Evolutionary conservation across 2,113 vertebrate genomes (phyloP), one percentile per base, ranked within the genome.

Genomic region (Plestiodon gilberti): DNA sequence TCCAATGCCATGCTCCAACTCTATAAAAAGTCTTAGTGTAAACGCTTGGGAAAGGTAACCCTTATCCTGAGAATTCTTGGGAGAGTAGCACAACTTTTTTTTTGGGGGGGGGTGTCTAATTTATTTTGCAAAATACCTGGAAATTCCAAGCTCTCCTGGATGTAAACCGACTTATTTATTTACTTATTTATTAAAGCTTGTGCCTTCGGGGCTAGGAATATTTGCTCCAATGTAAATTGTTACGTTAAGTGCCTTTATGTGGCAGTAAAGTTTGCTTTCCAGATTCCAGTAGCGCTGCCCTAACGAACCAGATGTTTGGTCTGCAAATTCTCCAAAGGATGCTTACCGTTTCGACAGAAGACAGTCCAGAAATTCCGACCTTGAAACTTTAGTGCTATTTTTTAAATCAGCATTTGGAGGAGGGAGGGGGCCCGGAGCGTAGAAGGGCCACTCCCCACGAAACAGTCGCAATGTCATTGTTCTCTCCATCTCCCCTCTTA

Each of bases 281-380:
- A 95, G 94, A 91, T 94, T 90, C 93, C 92, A 88, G 94, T 94
- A 93, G 93, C 94, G 95, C 95, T 94, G 87, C 95, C 95, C 93
- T 94, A 96, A 95, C 87, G 94, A 96, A 95, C 93, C 96, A 96
- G 96, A 95, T 96, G 95, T 94, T 95, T 93, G 92, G 92, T 89
- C 95, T 95, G 96, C 94, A 95, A 95, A 94, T 95, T 95, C 93
- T 96, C 95, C 90, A 87, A 91, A 94, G 91, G 89, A 96, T 93
- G 92, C 93, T 90, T 87, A 82, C 88, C 92, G 87, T 93, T 94
- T 93, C 92, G 94, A 94, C 93, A 84, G 86, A 89, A 94, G 88
- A 5, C 3, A 38, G 52, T 93, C 89, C 93, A 76, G 89, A 91
- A 93, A 92, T 93, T 84, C 77, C 3, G 83, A 90, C 64, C 77